phyloP scores from a whole-genome alignment of 2,113 vertebrate species.

The Chionis minor region DNA sequence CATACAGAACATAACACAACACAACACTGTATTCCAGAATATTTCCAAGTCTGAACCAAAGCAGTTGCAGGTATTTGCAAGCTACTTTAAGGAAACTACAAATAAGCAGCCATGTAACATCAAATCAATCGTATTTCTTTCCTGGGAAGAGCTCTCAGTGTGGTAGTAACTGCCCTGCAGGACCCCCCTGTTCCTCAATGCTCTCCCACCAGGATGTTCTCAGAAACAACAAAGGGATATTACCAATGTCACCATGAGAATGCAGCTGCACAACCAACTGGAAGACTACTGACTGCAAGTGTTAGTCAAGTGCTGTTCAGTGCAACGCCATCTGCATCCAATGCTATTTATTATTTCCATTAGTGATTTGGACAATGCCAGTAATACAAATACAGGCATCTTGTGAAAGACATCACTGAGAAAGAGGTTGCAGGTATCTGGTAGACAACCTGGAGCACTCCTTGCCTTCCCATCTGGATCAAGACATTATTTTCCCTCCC shows the following conservation, averaged over 20 bases:
- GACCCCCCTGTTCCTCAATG: neutral
- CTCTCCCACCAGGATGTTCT: neutral
- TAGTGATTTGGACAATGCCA: neutral
- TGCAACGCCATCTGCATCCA: neutral
- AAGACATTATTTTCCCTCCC: neutral
- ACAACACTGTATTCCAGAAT: neutral
- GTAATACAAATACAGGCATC: neutral
- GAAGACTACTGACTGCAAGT: neutral
- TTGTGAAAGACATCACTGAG: neutral
- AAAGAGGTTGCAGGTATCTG: neutral
- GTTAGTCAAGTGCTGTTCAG: neutral
- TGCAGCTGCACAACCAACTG: neutral
- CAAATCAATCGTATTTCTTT: neutral
- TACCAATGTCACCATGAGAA: neutral
- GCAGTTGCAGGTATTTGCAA: neutral
- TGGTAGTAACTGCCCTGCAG: fast-evolving
- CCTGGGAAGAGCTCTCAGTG: neutral
- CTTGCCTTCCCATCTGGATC: neutral
- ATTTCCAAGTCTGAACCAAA: neutral
- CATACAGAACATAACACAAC: neutral
- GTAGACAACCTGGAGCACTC: neutral
- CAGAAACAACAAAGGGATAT: neutral
- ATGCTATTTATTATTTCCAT: neutral
- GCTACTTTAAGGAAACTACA: neutral
- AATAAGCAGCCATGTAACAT: neutral